These are phyloP conservation scores for Zaprionus africanus DNA, from an alignment of 1,140 invertebrate genomes.

Conservation along the genomic window DNA sequence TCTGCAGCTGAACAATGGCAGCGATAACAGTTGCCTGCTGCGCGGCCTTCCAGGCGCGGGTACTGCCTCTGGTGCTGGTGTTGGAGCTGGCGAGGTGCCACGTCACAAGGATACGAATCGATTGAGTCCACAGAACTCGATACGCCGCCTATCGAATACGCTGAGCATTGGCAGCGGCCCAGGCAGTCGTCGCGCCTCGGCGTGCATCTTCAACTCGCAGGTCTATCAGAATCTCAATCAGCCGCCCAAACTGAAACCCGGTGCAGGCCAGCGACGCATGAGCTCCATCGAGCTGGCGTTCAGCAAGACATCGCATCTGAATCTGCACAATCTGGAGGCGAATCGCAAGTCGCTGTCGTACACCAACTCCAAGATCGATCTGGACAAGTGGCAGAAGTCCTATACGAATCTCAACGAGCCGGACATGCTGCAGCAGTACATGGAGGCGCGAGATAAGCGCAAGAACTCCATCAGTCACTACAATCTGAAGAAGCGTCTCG, in stretches of 20 bases:
- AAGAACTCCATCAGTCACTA: slow-evolving; percentile 80
- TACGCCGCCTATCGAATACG: slow-evolving; percentile 84
- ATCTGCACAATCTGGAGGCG: slow-evolving; percentile 80
- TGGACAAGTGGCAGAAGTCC: slow-evolving; percentile 82
- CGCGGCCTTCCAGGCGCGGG: slow-evolving; percentile 11
- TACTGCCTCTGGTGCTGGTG: not conserved
- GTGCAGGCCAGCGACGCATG: slow-evolving; percentile 73
- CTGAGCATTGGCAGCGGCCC: slow-evolving; percentile 71
- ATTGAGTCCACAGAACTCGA: slow-evolving; percentile 90
- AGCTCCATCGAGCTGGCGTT: slow-evolving; percentile 83
- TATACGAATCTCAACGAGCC: slow-evolving; percentile 74
- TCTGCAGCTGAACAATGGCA: slow-evolving; percentile 73
- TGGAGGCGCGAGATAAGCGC: slow-evolving; percentile 79
- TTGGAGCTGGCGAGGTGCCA: slow-evolving; percentile 58
- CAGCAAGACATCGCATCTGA: slow-evolving; percentile 80
- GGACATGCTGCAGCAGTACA: slow-evolving; percentile 82
- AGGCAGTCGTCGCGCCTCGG: slow-evolving; percentile 75
- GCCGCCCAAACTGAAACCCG: slow-evolving; percentile 70
- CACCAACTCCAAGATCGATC: slow-evolving; percentile 81
- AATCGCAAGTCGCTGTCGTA: slow-evolving; percentile 80
- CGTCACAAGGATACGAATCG: slow-evolving; percentile 89
- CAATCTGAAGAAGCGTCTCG: slow-evolving; percentile 68
- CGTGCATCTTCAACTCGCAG: slow-evolving; percentile 83
- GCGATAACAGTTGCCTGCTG: slow-evolving; percentile 65
- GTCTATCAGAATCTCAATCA: slow-evolving; percentile 83